Evolutionary conservation across 2,113 vertebrate genomes (phyloP), one percentile per base, ranked within the genome.

Genomic region (Podarcis muralis): DNA sequence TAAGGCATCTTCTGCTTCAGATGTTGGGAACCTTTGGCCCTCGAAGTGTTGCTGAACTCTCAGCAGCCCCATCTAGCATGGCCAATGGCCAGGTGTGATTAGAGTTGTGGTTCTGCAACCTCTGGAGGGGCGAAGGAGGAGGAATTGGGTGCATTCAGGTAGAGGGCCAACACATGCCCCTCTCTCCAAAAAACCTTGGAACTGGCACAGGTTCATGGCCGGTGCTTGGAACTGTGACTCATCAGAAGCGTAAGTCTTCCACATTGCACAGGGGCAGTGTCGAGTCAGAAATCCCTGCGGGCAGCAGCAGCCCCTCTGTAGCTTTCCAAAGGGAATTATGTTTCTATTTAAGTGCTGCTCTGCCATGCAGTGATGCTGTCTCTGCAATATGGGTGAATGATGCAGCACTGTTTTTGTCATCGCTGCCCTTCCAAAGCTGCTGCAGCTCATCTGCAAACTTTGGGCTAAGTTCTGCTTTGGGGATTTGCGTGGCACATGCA

Each of bases 351-450:
- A 71, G 68, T 89, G 88, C 72, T 62, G 72, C 32, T 71, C 9
- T 27, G 81, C 83, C 62, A 11, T 25, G 23, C 89, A 68, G 7
- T 22, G 32, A 6, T 69, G 37, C 69, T 62, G 53, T 88, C 71
- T 84, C 59, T 90, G 83, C 79, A 90, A 53, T 9, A 32, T 12
- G 69, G 43, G 81, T 23, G 43, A 78, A 6, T 11, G 5, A 71
- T 57, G 83, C 62, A 75, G 7, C 57, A 80, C 32, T 83, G 11
- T 15, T 48, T 87, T 40, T 25, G 62, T 89, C 40, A 13, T 87
- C 79, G 62, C 72, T 87, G 88, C 65, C 89, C 59, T 72, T 82
- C 77, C 91, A 69, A 94, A 91, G 71, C 27, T 2, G 2, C 11
- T 35, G 43, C 23, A n/a, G 22, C 43, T 77, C 32, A 65, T 37